A percentile compares a stretch with the other conserved stretches of the same genome.
Evolutionary conservation across 2,888 invertebrate species (phyloP).

Genomic region (Busseola fusca): DNA sequence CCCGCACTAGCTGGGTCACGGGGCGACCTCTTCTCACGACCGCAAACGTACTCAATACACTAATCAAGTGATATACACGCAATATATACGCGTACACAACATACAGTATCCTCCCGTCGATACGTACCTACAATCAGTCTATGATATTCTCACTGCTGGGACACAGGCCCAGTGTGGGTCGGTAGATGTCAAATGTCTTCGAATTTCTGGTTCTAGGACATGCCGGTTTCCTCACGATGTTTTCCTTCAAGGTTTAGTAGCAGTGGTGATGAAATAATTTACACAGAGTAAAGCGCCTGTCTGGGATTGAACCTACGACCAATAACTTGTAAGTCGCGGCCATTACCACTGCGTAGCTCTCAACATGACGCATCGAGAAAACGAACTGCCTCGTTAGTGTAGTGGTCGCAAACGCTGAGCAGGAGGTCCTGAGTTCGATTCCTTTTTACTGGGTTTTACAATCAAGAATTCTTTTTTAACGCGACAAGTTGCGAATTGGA

Average conservation of each 20-base stretch:
- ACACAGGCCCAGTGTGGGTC: too few relatives aligned
- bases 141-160: not conserved
- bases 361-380: not conserved
- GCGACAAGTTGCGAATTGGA: too few relatives aligned
- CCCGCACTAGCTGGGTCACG: conserved; percentile 39
- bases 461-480: not conserved
- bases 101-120: not conserved
- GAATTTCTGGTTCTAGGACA: too few relatives aligned
- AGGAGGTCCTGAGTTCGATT: not conserved
- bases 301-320: too few relatives aligned
- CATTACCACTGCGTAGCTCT: too few relatives aligned
- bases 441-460: not conserved
- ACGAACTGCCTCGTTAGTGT: not conserved
- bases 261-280: too few relatives aligned
- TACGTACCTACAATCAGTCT: too few relatives aligned
- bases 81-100: not conserved
- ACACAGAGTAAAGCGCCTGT: too few relatives aligned
- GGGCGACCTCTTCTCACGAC: conserved; percentile 47
- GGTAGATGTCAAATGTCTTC: too few relatives aligned
- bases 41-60: conserved; percentile 47
- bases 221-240: too few relatives aligned
- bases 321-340: too few relatives aligned
- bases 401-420: not conserved
- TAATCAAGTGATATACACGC: conserved; percentile 46
- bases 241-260: too few relatives aligned